These are phyloP conservation scores for Gasteruption jaculator DNA, from an alignment of 2,888 invertebrate genomes.

Conservation along the genomic window DNA sequence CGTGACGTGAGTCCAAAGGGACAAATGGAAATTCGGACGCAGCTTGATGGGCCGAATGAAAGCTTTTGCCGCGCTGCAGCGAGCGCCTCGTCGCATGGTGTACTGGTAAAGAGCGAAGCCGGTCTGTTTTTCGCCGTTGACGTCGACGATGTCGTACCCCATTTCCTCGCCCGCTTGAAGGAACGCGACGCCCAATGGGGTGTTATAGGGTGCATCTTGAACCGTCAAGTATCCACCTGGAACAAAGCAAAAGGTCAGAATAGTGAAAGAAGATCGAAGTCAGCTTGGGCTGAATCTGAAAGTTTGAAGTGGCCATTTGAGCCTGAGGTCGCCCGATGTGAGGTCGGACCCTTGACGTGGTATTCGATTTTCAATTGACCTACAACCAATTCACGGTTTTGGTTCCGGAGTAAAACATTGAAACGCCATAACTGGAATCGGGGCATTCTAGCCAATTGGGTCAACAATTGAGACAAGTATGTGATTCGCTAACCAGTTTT, in stretches of 20 bases:
- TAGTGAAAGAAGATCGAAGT: no score
- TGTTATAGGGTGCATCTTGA: slow-evolving; percentile 74
- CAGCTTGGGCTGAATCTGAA: no score
- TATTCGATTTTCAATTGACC: no score
- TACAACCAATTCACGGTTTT: no score
- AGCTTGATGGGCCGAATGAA: slow-evolving; percentile 75
- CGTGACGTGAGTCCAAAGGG: slow-evolving; percentile 76
- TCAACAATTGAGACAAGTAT: no score
- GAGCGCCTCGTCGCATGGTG: slow-evolving; percentile 79
- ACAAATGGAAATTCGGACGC: slow-evolving; percentile 76
- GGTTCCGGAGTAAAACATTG: no score
- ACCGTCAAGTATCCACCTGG: slow-evolving; percentile 73
- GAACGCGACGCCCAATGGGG: slow-evolving; percentile 80
- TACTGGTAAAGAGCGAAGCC: slow-evolving; percentile 84
- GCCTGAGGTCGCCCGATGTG: no score
- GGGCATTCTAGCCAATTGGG: no score
- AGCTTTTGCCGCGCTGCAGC: slow-evolving; percentile 82
- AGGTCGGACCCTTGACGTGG: no score
- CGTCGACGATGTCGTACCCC: slow-evolving; percentile 82
- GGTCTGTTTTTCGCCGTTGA: slow-evolving; percentile 82
- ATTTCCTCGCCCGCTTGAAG: slow-evolving; percentile 88
- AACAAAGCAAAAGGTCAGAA: slow-evolving; percentile 32
- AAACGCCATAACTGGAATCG: no score
- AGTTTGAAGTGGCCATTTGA: no score
- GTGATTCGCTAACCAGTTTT: no score